Evolutionary conservation across 1,140 invertebrate genomes (phyloP).

Genomic region (Diploscapter pachys): DNA sequence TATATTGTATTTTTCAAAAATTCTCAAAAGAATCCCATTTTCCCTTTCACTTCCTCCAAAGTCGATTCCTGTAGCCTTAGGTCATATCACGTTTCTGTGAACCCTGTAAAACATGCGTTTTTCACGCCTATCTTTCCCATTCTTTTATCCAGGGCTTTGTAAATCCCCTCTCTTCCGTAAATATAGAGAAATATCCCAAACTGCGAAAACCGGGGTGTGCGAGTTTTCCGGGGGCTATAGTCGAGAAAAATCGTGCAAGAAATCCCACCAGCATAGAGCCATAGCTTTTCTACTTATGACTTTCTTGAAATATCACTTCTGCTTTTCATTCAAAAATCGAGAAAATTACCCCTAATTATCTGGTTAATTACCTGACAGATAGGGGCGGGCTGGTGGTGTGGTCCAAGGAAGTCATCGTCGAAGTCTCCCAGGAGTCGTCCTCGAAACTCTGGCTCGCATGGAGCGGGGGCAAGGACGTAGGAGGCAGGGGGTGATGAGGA

Average conservation of each 20-base stretch:
- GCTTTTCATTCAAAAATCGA: background rate
- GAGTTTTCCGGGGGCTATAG: no score
- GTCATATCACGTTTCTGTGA: no score
- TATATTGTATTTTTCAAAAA: no score
- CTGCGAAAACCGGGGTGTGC: no score
- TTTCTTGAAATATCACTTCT: background rate
- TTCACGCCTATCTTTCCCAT: slow-evolving; percentile 36
- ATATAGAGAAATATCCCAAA: no score
- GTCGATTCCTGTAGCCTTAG: no score
- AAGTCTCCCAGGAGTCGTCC: slow-evolving; percentile 35
- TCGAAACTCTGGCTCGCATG: slow-evolving; percentile 6
- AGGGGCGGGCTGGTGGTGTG: slow-evolving; percentile 64
- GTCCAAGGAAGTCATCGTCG: slow-evolving; percentile 37
- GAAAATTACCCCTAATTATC: slow-evolving; percentile 31
- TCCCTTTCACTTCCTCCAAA: no score
- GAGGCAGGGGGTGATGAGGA: background rate
- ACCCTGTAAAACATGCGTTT: no score
- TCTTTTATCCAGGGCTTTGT: slow-evolving; percentile 29
- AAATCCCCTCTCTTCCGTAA: background rate
- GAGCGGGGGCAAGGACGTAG: no score
- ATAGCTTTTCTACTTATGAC: slow-evolving; percentile 3
- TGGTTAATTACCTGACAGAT: slow-evolving; percentile 27
- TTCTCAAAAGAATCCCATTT: no score
- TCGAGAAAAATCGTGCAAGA: no score
- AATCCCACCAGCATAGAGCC: background rate